Evolutionary conservation across 2,888 invertebrate species (phyloP).

Genomic region (Petrolisthes cinctipes): DNA sequence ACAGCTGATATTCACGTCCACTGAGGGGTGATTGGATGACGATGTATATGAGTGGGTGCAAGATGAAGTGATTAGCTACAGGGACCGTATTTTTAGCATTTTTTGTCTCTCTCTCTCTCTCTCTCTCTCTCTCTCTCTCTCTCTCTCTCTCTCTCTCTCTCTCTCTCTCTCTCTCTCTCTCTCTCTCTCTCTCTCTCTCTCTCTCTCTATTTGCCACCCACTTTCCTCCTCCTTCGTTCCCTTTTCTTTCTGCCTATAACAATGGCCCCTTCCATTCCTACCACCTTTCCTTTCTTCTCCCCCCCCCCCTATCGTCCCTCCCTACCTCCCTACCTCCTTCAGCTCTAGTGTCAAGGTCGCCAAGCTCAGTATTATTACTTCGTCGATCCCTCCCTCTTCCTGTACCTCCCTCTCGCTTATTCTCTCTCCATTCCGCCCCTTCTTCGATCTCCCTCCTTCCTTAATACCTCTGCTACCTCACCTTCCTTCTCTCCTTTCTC

Average conservation of each 20-base stretch:
- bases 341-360: neutral
- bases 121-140: slow-evolving; percentile 5
- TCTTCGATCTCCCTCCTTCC: neutral
- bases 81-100: too few relatives aligned
- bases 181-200: neutral
- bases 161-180: neutral
- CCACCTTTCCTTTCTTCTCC: neutral
- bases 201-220: neutral
- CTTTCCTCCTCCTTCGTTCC: neutral
- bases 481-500: neutral
- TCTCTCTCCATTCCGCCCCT: neutral
- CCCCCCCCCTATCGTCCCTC: neutral
- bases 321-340: neutral
- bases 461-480: neutral
- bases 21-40: too few relatives aligned
- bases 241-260: neutral
- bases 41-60: too few relatives aligned
- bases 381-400: neutral
- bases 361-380: neutral
- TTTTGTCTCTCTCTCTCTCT: neutral
- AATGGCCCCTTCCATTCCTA: neutral
- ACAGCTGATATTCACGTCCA: too few relatives aligned
- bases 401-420: neutral
- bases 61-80: too few relatives aligned
- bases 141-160: neutral